Evolutionary conservation across 1,140 invertebrate genomes (phyloP).

Genomic region (Antheraea pernyi): DNA sequence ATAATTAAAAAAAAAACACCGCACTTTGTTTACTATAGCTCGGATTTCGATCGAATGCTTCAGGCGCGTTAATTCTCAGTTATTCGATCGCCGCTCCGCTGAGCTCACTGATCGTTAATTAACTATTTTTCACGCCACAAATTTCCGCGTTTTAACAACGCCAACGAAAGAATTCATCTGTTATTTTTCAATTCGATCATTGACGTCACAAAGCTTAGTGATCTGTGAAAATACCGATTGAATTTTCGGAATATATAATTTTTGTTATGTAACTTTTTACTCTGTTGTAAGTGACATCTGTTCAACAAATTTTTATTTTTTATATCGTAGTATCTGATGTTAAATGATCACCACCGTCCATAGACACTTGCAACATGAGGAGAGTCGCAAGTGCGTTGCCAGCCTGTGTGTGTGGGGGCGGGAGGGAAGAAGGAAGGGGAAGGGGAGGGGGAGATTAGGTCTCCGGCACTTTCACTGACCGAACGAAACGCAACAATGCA

Average conservation of each 20-base stretch:
- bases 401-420: no score
- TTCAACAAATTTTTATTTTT: no score
- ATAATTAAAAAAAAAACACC: background rate
- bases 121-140: slow-evolving; percentile 22
- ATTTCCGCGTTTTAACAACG: slow-evolving; percentile 2
- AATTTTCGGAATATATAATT: background rate
- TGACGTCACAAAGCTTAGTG: background rate
- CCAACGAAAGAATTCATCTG: background rate
- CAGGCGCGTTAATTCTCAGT: slow-evolving; percentile 32
- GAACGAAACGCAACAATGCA: no score
- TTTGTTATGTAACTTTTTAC: no score
- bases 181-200: background rate
- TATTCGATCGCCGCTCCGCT: slow-evolving; percentile 25
- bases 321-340: no score
- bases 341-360: no score
- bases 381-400: no score
- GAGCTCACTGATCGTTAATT: slow-evolving; percentile 30
- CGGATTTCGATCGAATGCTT: slow-evolving; percentile 11
- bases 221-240: background rate
- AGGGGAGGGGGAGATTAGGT: no score
- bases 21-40: slow-evolving; percentile 11
- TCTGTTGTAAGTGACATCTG: no score
- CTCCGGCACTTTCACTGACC: no score
- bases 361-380: no score
- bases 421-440: no score